Conservation (phyloP, 2,113 vertebrate genomes). For the Strix uralensis region DNA sequence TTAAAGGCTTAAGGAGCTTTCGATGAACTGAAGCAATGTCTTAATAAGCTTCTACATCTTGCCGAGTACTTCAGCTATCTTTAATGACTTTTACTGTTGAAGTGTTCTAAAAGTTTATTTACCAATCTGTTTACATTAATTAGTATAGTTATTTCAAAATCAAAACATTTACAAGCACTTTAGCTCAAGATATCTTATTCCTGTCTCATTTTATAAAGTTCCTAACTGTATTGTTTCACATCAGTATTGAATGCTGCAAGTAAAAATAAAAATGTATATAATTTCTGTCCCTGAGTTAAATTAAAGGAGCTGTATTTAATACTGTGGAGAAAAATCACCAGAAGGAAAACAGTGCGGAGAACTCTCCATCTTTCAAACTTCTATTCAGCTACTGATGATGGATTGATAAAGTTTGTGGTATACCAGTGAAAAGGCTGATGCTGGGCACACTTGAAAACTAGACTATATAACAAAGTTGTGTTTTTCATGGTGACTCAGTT, state of each 20-base stretch:
- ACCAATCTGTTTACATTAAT: neutral
- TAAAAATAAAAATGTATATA: neutral
- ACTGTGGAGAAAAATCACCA: neutral
- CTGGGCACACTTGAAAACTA: neutral
- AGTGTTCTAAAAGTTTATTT: conserved; percentile 35
- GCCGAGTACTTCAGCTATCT: conserved; percentile 9
- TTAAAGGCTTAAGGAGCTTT: conserved; percentile 49
- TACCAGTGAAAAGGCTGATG: neutral
- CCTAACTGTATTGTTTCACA: neutral
- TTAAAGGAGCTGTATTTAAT: neutral
- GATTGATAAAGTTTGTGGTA: neutral
- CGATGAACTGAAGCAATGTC: neutral
- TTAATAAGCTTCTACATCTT: conserved; percentile 36
- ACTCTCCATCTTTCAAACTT: neutral
- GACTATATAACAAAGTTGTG: neutral
- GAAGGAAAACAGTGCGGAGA: neutral
- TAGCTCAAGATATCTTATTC: neutral
- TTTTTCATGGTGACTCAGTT: neutral
- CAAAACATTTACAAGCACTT: neutral
- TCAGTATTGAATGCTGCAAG: neutral
- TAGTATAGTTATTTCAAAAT: neutral
- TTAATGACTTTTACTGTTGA: conserved; percentile 15
- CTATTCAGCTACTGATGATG: neutral
- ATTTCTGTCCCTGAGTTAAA: neutral
- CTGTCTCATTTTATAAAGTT: neutral